Evolutionary conservation across 2,888 invertebrate genomes (phyloP), one percentile per base, ranked within the genome.

Genomic region (Cordilura impudica): DNA sequence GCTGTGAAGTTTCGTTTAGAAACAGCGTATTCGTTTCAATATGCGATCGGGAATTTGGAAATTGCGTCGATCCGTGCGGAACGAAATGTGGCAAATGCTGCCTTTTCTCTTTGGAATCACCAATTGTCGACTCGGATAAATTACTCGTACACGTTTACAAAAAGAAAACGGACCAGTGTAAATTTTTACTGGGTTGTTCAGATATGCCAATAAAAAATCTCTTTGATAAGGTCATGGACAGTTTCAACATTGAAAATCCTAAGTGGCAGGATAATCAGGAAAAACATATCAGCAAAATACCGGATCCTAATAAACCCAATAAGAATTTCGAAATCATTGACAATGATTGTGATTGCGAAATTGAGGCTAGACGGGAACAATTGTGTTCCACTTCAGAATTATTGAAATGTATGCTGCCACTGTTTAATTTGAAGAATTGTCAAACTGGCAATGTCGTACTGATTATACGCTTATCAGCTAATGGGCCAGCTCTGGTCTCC

Each of bases 391-490:
- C 88, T 0, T 87, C 86, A 1, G 87, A 88, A 47, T 49, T 87
- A 7, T 84, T 84, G 8, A 89, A 90, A 67, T 86, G 88, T 6
- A 70, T 90, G 19, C 54, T 90, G 49, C 87, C 88, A 0, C 81
- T 89, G 0, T 87, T 87, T 58, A 88, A 89, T 82, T 83, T 87
- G 49, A 86, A 85, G 56, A 83, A 84, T 53, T 81, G 85, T 53
- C 87, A 88, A 80, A 89, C 89, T 0, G 89, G 89, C 2, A 89
- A 89, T 72, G 84, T 89, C 14, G 87, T 88, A 8, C 49, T 90
- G 2, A 84, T 88, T 12, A 85, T 89, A 83, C 85, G 89, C 2
- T 69, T 89, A 18, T 85, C 88, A 1, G 89, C 89, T 78, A 87
- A 88, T 83, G 89, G 89, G 0, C 88, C 88, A 1, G 81, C 86